phyloP scores from a whole-genome alignment of 2,797 vertebrate genomes.

The Tenualosa thibaudeaui region DNA sequence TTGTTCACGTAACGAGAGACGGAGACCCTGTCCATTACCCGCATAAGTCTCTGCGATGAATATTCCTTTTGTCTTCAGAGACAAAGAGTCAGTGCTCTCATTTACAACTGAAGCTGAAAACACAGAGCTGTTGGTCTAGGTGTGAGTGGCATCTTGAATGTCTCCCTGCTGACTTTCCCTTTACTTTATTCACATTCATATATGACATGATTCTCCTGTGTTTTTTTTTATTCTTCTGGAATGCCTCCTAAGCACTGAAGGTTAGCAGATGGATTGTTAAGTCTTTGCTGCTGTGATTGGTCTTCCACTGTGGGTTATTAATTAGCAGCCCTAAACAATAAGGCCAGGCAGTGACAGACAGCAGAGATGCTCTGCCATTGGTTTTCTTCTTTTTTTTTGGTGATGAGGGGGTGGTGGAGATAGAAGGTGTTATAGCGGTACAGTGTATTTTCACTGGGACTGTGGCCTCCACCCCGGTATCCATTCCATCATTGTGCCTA shows the following conservation, averaged over 20 bases:
- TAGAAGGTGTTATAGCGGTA: neutral
- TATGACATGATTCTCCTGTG: neutral
- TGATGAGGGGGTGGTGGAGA: neutral
- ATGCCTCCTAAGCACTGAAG: neutral
- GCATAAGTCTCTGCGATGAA: conserved; percentile 43
- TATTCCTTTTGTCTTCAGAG: conserved; percentile 25
- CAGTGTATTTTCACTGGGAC: conserved; percentile 26
- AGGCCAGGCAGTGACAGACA: neutral
- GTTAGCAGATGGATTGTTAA: neutral
- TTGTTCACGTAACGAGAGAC: conserved; percentile 67
- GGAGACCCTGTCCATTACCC: conserved; percentile 50
- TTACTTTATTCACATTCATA: neutral
- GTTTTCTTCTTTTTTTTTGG: too few relatives aligned
- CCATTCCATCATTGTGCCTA: conserved; percentile 48
- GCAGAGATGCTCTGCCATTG: neutral
- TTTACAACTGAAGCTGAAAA: neutral
- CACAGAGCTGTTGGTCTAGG: neutral
- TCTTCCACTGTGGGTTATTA: neutral
- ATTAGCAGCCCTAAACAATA: conserved; percentile 16
- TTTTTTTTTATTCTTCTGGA: neutral
- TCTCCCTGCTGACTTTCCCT: neutral
- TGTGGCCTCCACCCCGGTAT: conserved; percentile 17
- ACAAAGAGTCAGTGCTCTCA: neutral
- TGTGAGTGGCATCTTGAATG: neutral
- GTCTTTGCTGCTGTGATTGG: neutral